Conservation (phyloP, 2,888 invertebrate species). For the Trachelus iudaicus region DNA sequence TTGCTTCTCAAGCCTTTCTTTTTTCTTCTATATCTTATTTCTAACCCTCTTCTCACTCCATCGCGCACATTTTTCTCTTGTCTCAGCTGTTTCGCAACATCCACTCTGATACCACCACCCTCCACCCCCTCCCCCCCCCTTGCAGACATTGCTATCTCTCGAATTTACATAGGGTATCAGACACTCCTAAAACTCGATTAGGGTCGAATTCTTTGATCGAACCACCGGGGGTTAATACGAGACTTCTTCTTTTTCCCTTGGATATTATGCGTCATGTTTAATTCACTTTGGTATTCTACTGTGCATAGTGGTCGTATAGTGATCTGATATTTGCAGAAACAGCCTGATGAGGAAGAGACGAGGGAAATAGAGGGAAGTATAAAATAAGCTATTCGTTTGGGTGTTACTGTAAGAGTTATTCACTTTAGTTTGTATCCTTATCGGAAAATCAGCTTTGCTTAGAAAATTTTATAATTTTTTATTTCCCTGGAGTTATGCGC, state of each 20-base stretch:
- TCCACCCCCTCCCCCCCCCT: too few species aligned
- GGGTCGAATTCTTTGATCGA: background rate
- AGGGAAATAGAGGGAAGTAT: background rate
- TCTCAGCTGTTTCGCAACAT: background rate
- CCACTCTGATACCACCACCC: background rate
- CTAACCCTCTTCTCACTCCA: background rate
- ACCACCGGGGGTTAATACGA: background rate
- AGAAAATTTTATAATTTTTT: background rate
- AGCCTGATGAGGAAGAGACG: background rate
- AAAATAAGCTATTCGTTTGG: too few species aligned
- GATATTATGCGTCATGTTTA: background rate
- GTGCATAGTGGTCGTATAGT: background rate
- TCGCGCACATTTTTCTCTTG: background rate
- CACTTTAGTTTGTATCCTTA: background rate
- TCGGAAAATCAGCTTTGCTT: background rate
- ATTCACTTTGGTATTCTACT: background rate
- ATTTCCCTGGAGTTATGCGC: background rate
- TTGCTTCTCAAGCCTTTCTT: slow-evolving; percentile 13
- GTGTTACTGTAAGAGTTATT: background rate
- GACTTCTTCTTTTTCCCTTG: background rate
- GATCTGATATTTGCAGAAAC: background rate
- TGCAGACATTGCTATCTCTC: background rate
- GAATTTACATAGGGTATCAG: background rate
- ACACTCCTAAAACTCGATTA: background rate
- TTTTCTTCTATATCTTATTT: background rate